Conservation (phyloP, 2,113 vertebrate species). For the Ardeotis arabs region DNA sequence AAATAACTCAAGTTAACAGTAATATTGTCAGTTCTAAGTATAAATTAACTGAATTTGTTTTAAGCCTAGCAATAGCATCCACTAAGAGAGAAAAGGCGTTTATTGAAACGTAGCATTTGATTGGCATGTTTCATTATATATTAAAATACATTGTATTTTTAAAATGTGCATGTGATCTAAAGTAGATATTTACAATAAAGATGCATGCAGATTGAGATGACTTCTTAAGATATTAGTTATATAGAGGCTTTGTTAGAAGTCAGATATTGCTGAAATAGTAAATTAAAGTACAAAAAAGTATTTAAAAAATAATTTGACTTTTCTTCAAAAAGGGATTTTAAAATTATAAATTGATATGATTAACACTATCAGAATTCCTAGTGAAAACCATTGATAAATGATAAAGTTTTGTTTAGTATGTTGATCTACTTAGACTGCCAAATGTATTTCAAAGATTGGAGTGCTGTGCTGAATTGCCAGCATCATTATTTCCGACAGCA, state of each 20-base stretch:
- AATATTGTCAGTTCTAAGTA: not conserved
- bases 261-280: not conserved
- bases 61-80: not conserved
- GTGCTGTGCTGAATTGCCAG: not conserved
- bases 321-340: not conserved
- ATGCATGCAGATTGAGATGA: not conserved
- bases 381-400: not conserved
- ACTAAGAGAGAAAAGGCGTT: not conserved
- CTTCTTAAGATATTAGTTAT: not conserved
- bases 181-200: not conserved
- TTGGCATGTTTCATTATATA: not conserved
- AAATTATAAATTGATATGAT: not conserved
- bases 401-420: not conserved
- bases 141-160: not conserved
- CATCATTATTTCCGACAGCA: not conserved
- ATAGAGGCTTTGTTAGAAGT: not conserved
- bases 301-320: not conserved
- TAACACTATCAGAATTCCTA: not conserved
- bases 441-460: not conserved
- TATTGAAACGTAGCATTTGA: not conserved
- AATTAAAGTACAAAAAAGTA: not conserved
- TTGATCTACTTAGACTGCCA: not conserved
- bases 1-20: not conserved
- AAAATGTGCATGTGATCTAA: not conserved
- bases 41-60: not conserved